phyloP scores from a whole-genome alignment of 2,888 invertebrate species.

The Pristionchus fissidentatus region DNA sequence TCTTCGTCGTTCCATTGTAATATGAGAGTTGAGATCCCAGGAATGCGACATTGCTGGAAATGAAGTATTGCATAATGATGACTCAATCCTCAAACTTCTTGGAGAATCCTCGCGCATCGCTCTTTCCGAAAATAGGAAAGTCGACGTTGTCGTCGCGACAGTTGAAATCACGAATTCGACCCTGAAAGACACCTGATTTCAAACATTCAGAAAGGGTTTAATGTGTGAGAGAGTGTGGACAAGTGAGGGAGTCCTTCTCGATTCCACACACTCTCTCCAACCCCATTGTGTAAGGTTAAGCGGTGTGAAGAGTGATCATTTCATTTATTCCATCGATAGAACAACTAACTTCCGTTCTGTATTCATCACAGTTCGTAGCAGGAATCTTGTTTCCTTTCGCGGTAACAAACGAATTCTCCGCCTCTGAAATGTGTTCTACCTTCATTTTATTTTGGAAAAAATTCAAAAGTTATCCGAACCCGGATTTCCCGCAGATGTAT shows the following conservation, averaged over 20 bases:
- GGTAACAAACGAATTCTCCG: neutral
- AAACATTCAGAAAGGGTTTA: too few relatives aligned
- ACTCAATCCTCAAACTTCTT: too few relatives aligned
- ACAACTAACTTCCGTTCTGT: neutral
- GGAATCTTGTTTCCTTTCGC: neutral
- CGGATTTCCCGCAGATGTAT: constrained; percentile 4
- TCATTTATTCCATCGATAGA: too few relatives aligned
- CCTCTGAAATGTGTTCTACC: neutral
- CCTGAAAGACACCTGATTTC: neutral
- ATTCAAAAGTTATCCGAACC: neutral
- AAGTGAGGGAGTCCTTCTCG: too few relatives aligned
- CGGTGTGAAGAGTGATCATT: too few relatives aligned
- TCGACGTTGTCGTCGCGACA: constrained; percentile 1
- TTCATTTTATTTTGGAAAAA: too few relatives aligned
- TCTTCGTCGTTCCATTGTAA: neutral
- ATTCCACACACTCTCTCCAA: too few relatives aligned
- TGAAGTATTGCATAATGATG: too few relatives aligned
- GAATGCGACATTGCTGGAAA: neutral
- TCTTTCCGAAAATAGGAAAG: neutral
- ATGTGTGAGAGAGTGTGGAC: too few relatives aligned
- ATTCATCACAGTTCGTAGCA: neutral
- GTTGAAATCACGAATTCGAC: constrained; percentile 1
- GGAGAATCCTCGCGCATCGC: neutral
- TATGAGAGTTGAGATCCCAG: constrained; percentile 6
- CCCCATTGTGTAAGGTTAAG: too few relatives aligned